Conservation (phyloP, 2,797 vertebrate species). For the Acipenser transmontanus region DNA sequence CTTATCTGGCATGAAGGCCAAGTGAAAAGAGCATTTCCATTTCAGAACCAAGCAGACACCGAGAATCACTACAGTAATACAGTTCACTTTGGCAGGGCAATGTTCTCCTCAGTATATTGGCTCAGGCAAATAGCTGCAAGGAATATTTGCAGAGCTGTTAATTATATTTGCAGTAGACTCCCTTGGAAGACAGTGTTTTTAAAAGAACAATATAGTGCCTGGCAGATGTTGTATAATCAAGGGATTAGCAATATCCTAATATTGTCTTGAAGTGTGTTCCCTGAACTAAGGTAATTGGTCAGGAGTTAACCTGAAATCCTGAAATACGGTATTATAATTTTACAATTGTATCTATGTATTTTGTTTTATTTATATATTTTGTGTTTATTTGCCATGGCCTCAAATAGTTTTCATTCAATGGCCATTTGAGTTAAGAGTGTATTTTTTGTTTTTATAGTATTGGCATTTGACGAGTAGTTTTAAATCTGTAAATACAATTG, state of each 20-base stretch:
- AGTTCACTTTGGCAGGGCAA: constrained; percentile 57
- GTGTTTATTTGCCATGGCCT: no score
- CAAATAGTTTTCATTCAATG: no score
- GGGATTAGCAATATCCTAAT: constrained; percentile 32
- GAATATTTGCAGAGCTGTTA: constrained; percentile 67
- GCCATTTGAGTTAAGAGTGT: no score
- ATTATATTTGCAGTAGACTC: constrained; percentile 65
- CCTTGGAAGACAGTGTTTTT: constrained; percentile 60
- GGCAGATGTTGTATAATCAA: constrained; percentile 50
- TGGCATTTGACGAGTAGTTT: no score
- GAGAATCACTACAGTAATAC: constrained; percentile 43
- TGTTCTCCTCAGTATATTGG: constrained; percentile 39
- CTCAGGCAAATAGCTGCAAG: constrained; percentile 67
- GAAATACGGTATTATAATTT: no score
- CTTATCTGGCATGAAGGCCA: constrained; percentile 30
- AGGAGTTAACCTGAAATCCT: no score
- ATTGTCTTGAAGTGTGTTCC: no score
- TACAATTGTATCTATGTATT: no score
- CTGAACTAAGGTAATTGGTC: no score
- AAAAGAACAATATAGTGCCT: constrained; percentile 56
- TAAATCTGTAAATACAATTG: no score
- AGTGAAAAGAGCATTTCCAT: constrained; percentile 58
- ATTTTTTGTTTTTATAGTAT: no score
- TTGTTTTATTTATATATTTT: no score
- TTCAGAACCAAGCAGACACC: constrained; percentile 42